Evolutionary conservation across 2,113 vertebrate species (phyloP).

Genomic region (Sakesphorus luctuosus): DNA sequence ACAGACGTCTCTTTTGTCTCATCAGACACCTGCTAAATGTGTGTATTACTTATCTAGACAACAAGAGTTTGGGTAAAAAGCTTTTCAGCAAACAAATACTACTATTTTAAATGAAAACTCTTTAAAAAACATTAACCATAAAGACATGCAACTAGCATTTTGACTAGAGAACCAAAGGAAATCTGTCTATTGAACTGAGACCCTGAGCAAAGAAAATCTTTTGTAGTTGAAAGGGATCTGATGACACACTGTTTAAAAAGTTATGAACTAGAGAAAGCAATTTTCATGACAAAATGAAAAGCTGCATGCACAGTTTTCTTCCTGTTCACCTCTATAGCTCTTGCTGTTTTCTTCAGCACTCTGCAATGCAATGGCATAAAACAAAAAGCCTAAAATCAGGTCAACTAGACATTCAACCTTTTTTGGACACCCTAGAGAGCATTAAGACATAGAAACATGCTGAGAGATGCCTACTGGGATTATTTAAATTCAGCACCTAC

Average conservation of each 20-base stretch:
- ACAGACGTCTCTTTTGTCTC: background rate
- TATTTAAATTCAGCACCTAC: slow-evolving; percentile 16
- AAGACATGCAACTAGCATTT: background rate
- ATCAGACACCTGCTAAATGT: background rate
- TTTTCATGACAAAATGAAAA: background rate
- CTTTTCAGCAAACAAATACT: background rate
- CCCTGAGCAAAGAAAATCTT: background rate
- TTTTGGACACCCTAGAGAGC: background rate
- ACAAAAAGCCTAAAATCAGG: background rate
- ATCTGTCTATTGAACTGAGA: background rate
- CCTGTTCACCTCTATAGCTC: background rate
- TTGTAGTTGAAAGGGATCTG: background rate
- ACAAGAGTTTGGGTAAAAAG: background rate
- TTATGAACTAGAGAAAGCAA: background rate
- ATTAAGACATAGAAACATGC: background rate
- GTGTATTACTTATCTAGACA: background rate
- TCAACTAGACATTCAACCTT: background rate
- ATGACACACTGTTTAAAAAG: background rate
- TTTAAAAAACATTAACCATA: background rate
- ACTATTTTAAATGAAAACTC: background rate
- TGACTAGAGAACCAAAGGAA: background rate
- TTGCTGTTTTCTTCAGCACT: background rate
- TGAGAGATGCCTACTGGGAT: background rate
- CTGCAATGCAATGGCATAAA: background rate
- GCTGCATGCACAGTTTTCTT: background rate